phyloP scores from a whole-genome alignment of 2,888 invertebrate genomes.

The Lasius fuliginosus region DNA sequence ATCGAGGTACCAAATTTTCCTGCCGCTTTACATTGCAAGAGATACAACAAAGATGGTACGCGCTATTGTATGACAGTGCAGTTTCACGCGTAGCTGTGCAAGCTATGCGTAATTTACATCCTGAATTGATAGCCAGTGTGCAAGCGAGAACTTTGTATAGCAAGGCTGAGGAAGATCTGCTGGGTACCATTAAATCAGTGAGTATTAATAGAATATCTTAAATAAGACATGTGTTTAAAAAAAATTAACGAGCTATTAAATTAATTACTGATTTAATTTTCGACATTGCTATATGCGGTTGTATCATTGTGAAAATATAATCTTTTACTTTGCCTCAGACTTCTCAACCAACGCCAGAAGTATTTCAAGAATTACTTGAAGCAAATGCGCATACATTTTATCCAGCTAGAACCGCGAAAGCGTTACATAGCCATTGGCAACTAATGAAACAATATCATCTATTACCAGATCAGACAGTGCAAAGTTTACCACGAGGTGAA shows the following conservation, averaged over 20 bases:
- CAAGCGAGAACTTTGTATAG: constrained; percentile 97
- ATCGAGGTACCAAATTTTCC: constrained; percentile 97
- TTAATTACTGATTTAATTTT: not conserved
- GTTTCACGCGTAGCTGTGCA: constrained; percentile 96
- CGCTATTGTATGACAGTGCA: constrained; percentile 97
- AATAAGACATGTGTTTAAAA: constrained; percentile 15
- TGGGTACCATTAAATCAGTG: constrained; percentile 94
- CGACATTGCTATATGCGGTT: not conserved
- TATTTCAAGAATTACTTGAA: constrained; percentile 94
- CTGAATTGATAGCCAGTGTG: constrained; percentile 94
- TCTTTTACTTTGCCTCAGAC: constrained; percentile 86
- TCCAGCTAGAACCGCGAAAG: constrained; percentile 94
- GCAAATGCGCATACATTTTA: constrained; percentile 95
- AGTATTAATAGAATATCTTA: constrained; percentile 75
- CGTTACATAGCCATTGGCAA: constrained; percentile 96
- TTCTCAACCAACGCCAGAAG: constrained; percentile 91
- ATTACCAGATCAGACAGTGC: constrained; percentile 95
- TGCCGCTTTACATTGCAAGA: constrained; percentile 97
- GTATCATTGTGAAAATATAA: not conserved
- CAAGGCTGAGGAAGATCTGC: constrained; percentile 94
- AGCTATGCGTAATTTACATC: constrained; percentile 97
- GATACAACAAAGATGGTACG: constrained; percentile 98
- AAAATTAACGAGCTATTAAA: not conserved
- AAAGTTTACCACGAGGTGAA: constrained; percentile 89
- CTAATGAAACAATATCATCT: constrained; percentile 96